phyloP scores from a whole-genome alignment of 2,888 invertebrate genomes.

The Drosophila mulleri region DNA sequence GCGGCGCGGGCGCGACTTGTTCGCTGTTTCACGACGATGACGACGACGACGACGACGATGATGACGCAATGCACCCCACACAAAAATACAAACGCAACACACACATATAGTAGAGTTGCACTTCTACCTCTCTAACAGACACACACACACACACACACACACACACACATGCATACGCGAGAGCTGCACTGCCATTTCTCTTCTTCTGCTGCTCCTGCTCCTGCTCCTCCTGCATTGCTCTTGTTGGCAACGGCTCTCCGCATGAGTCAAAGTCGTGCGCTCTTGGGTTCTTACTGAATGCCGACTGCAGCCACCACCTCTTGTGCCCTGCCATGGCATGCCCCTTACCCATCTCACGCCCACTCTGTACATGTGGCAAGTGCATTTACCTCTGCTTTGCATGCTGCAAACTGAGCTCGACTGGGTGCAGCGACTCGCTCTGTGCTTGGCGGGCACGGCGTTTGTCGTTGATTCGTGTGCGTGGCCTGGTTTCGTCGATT shows the following conservation, averaged over 20 bases:
- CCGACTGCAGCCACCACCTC: constrained; percentile 43
- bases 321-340: background rate
- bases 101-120: constrained; percentile 43
- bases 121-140: constrained; percentile 5
- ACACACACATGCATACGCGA: constrained; percentile 25
- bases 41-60: constrained; percentile 45
- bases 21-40: constrained; percentile 44
- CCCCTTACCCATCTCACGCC: background rate
- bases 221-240: background rate
- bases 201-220: background rate
- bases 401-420: constrained; percentile 4
- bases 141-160: constrained; percentile 17
- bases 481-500: constrained; percentile 78
- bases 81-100: constrained; percentile 23
- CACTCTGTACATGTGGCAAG: constrained; percentile 32
- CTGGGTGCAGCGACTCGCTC: constrained; percentile 29
- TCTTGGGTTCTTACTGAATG: constrained; percentile 63
- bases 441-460: constrained; percentile 29
- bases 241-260: constrained; percentile 20
- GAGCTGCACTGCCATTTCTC: constrained; percentile 15
- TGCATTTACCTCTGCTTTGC: constrained; percentile 68
- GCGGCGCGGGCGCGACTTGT: constrained; percentile 60
- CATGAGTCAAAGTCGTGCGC: constrained; percentile 47
- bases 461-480: constrained; percentile 58
- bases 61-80: constrained; percentile 65